A percentile compares a stretch with the other conserved stretches of the same genome.
Conservation (phyloP, 2,797 vertebrate species). For the Hephaestus fuliginosus region DNA sequence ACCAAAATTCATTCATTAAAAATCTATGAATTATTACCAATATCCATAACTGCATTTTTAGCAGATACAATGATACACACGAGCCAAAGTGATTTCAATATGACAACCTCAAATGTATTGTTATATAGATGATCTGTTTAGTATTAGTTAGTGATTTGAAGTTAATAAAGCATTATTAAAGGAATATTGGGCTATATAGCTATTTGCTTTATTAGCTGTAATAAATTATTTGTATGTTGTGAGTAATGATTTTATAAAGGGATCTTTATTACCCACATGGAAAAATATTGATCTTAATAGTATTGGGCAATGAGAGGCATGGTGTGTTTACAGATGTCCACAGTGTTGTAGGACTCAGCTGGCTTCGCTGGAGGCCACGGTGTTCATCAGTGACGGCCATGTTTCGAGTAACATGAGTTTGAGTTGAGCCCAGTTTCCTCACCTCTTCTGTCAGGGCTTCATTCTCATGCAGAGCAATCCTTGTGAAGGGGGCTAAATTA, state of each 20-base stretch:
- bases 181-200: neutral
- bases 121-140: neutral
- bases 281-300: neutral
- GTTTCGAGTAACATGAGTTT: neutral
- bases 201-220: too few relatives aligned
- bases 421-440: slow-evolving; percentile 25
- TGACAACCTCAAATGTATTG: neutral
- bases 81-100: neutral
- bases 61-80: too few relatives aligned
- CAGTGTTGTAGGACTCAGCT: slow-evolving; percentile 6
- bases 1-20: too few relatives aligned
- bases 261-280: neutral
- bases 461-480: slow-evolving; percentile 37
- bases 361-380: neutral
- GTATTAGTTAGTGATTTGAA: neutral
- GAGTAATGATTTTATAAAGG: neutral
- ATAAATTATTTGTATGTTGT: neutral
- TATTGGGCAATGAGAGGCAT: neutral
- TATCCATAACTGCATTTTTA: too few relatives aligned
- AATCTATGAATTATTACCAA: too few relatives aligned
- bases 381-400: slow-evolving; percentile 9
- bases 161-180: neutral
- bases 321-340: slow-evolving; percentile 31
- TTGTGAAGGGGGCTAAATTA: slow-evolving; percentile 57
- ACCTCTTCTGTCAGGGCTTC: slow-evolving; percentile 49